Percentiles rank a stretch among this genome's conserved stretches.
Evolutionary conservation across 35 echinoderm and acorn worm species (phyloP).

Genomic region (Patiria miniata): DNA sequence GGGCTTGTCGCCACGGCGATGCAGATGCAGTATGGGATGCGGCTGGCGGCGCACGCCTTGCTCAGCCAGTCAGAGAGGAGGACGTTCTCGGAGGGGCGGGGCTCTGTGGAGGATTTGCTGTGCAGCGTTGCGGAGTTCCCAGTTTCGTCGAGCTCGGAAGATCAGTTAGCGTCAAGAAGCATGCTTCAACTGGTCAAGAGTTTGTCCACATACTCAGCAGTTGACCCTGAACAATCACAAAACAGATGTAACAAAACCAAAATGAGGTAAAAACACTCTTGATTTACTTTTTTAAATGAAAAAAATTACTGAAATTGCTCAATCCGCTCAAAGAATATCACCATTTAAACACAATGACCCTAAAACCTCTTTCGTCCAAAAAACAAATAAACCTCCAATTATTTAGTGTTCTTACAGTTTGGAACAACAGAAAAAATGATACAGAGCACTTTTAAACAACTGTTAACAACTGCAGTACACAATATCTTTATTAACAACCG

Average conservation of each 20-base stretch:
- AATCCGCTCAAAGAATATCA: too few species aligned
- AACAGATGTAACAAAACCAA: slow-evolving; percentile 32
- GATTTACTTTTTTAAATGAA: too few species aligned
- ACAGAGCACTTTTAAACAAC: too few species aligned
- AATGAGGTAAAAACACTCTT: slow-evolving; percentile 17
- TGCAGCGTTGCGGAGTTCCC: slow-evolving; percentile 21
- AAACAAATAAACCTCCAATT: too few species aligned
- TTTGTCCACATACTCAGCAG: not conserved
- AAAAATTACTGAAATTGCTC: too few species aligned
- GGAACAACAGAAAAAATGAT: too few species aligned
- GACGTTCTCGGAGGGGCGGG: not conserved
- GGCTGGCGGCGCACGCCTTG: slow-evolving; percentile 60
- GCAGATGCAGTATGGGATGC: slow-evolving; percentile 50
- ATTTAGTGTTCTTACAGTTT: too few species aligned
- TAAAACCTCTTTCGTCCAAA: too few species aligned
- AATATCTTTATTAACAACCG: too few species aligned
- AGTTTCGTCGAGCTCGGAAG: not conserved
- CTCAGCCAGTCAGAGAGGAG: slow-evolving; percentile 42
- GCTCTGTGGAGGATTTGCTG: not conserved
- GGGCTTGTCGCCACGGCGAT: slow-evolving; percentile 46
- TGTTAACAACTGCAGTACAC: too few species aligned
- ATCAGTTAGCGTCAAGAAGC: not conserved
- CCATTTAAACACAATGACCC: too few species aligned
- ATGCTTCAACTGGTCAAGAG: slow-evolving; percentile 2
- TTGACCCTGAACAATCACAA: slow-evolving; percentile 1